Conservation (phyloP, 2,797 vertebrate species). For the Triplophysa yarkandensis region DNA sequence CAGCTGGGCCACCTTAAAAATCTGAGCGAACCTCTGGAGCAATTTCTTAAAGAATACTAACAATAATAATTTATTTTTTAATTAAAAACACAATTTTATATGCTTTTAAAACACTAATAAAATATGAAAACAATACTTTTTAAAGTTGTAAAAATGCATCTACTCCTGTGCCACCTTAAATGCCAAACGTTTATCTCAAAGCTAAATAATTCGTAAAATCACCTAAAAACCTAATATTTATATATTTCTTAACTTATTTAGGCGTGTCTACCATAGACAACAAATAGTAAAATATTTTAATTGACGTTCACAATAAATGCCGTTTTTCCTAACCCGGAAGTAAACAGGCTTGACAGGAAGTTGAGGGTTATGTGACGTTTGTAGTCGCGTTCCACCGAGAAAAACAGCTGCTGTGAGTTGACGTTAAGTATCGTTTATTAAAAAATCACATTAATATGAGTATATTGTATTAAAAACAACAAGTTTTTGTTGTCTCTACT, state of each 20-base stretch:
- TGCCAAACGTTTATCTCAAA: too few species aligned
- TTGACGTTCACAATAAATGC: not conserved
- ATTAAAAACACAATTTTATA: too few species aligned
- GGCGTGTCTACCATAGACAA: not conserved
- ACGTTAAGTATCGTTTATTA: conserved; percentile 33
- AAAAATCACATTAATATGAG: not conserved
- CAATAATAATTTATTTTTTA: too few species aligned
- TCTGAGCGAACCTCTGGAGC: too few species aligned
- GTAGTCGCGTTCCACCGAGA: conserved; percentile 1
- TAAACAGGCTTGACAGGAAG: conserved; percentile 39
- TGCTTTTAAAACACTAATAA: too few species aligned
- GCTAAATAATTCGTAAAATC: too few species aligned
- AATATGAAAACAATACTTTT: too few species aligned
- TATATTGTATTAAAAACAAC: not conserved
- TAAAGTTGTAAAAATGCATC: too few species aligned
- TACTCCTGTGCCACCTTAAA: too few species aligned
- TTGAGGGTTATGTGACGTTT: conserved; percentile 63
- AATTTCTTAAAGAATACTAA: too few species aligned
- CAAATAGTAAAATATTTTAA: not conserved
- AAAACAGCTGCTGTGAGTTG: conserved; percentile 52
- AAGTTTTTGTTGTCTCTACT: not conserved
- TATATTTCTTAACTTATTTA: not conserved
- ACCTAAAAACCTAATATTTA: not conserved
- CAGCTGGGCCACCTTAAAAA: too few species aligned
- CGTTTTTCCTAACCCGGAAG: conserved; percentile 59